Base-by-base conservation (phyloP, 2,113 vertebrate genomes). In the Salvator merianae region DNA sequence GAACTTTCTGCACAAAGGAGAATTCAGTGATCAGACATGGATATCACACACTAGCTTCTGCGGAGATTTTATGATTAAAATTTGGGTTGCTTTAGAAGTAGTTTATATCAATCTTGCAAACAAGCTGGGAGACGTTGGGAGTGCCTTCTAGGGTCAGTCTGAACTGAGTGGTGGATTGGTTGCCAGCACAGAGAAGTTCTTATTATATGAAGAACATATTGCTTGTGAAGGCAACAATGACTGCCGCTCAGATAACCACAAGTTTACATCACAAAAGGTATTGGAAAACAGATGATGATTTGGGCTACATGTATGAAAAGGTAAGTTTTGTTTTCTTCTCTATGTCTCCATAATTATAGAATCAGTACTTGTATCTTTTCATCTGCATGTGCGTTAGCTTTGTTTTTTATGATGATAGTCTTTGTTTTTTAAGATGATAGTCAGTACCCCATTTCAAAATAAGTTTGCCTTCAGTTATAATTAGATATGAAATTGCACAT, bases 241-340 rank as follows among this genome's bases (percentile, higher is more conserved):
- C 85, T 81, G 77, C 73, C 0, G 77, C 63, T 32, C 79, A 18
- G 83, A 85, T 79, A 34, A 69, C 53, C 81, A 69, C 43, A 80
- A 71, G 70, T 87, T 53, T 34, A 26, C 66, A 36, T 47, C 36
- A 40, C 28, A 2, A n/a, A 36, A 83, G 34, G 40, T 55, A 10
- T 65, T 43, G 84, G 86, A 91, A 91, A 91, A 96, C 95, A 95
- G 89, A 94, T 88, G 93, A 95, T 88, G 95, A 95, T 89, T 91
- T 97, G 95, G 95, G 94, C 92, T 97, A 69, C 90, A 96, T 97
- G 93, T 98, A 96, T 85, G 87, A 96, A 68, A 73, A 97, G 94
- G 97, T 98, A 96, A 98, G 97, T 95, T 8, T 36, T 1, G 18
- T 16, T 0, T 77, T 88, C 2, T 75, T 86, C 18, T 59, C 16